Evolutionary conservation across 2,888 invertebrate species (phyloP), one percentile per base, ranked within the genome.

Genomic region (Nematopogon swammerdamellus): DNA sequence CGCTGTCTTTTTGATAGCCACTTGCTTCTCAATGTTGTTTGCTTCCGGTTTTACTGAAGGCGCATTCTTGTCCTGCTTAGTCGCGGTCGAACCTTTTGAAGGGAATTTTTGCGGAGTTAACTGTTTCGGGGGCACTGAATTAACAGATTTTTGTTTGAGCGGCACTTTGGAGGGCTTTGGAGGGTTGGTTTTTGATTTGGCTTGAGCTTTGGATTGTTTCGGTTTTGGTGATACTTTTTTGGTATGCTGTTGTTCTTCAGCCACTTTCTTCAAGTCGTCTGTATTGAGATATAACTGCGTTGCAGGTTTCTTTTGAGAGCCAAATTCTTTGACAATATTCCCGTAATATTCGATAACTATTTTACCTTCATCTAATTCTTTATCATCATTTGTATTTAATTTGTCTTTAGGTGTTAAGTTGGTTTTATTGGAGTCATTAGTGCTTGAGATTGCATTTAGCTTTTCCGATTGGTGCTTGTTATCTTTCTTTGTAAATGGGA

Each of bases 341-440:
- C 89, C 88, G 59, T 92, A 92, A 63, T 91, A 88, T 69, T 90
- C 89, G 16, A 89, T 87, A 0, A 88, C 85, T 0, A 86, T 86
- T 63, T 81, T 84, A 1, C 85, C 82, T 65, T 87, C 88, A 56
- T 89, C 88, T 47, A 76, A 76, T 20, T 81, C 64, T 62, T 74
- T 74, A 57, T 77, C 66, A 36, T 64, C 60, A 47, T 57, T 61
- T 50, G 70, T 68, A 18, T 51, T 49, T 18, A 30, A 4, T 57
- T 55, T 67, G 45, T 53, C 60, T 65, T 44, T 49, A 5, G 51
- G 55, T 49, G 54, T 60, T 51, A 61, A 57, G 42, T 52, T 57
- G 8, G 36, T 48, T 58, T 55, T 17, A 49, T 46, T 4, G 18
- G 18, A n/a, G 36, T 56, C 19, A 45, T 55, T 6, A 3, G 8